Base-by-base conservation (phyloP, 1,140 invertebrate genomes). In the Pogonognathellus flavescens region DNA sequence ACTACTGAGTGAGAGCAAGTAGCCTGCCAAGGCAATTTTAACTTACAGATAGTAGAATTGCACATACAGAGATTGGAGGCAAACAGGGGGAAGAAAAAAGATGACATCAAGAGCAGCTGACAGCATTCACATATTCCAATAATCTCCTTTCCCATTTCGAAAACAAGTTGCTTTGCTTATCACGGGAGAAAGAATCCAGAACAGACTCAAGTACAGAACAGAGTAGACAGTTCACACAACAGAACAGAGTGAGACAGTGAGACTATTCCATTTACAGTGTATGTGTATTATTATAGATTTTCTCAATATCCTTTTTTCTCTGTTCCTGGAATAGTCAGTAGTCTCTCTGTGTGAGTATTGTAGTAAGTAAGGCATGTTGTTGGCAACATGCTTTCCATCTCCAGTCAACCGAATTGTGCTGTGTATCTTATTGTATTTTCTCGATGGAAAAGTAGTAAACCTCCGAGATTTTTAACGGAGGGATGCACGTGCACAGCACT, bases 141-240 rank as follows among this genome's bases (percentile, higher is more conserved):
- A 76, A 76, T 76, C 70, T 76, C 70, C 70, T 76, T 76, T 76
- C 70, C 70, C 70, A 76, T 76, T 76, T 76, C 31, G 41, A 50
- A 76, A 76, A 76, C 70, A 76, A 76, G 70, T 76, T 76, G 70
- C 70, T 76, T 76, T 76, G 70, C 70, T 76, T 76, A 76, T 76
- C 70, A 50, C 70, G 49, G 41, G 41, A 76, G 70, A 76, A 76
- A 76, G 70, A 76, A 76, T 49, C 70, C 70, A 76, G 70, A 76
- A 31, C 16, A 76, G 70, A 76, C 22, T 25, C 31, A 76, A 76
- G 49, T 76, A 50, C 31, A 76, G 70, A 76, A 31, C 6, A 76
- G 70, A 76, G 16, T 6, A 76, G 70, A 76, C 70, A 76, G 70
- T 76, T 49, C 25, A 18, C 22, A 18, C 22, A 31, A 31, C 7